Conservation (phyloP, 2,888 invertebrate species). For the Galerucella nymphaeae region DNA sequence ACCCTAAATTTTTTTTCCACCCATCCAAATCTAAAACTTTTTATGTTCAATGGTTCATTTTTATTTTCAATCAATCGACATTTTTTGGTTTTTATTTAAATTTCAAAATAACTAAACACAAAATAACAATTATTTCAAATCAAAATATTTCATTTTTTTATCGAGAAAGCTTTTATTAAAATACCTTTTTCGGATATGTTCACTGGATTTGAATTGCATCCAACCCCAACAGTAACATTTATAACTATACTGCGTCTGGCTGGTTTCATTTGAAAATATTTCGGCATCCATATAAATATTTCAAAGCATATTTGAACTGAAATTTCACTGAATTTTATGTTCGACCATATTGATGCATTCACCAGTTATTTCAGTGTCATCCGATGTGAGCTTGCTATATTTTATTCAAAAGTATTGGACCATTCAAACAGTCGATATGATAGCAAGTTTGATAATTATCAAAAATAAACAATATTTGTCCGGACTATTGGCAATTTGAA, state of each 20-base stretch:
- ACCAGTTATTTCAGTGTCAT: slow-evolving; percentile 40
- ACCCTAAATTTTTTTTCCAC: too few species aligned
- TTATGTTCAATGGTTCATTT: too few species aligned
- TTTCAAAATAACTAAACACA: neutral
- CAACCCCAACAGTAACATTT: slow-evolving; percentile 3
- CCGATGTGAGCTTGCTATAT: slow-evolving; percentile 26
- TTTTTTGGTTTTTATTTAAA: neutral
- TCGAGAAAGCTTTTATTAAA: neutral
- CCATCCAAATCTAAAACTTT: too few species aligned
- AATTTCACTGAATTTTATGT: slow-evolving; percentile 30
- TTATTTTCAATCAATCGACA: too few species aligned
- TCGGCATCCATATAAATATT: slow-evolving; percentile 30
- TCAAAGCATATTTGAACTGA: slow-evolving; percentile 29
- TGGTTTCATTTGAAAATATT: slow-evolving; percentile 19
- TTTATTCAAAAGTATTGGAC: slow-evolving; percentile 37
- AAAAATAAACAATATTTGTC: neutral
- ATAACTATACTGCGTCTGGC: slow-evolving; percentile 9
- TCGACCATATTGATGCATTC: slow-evolving; percentile 36
- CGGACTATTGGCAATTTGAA: neutral
- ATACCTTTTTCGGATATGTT: neutral
- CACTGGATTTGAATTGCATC: neutral
- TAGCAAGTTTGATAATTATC: neutral
- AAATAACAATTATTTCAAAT: neutral
- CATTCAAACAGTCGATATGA: slow-evolving; percentile 1
- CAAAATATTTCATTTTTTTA: neutral